Evolutionary conservation across 2,888 invertebrate genomes (phyloP), one percentile per base, ranked within the genome.

Genomic region (Hyposoter didymator): DNA sequence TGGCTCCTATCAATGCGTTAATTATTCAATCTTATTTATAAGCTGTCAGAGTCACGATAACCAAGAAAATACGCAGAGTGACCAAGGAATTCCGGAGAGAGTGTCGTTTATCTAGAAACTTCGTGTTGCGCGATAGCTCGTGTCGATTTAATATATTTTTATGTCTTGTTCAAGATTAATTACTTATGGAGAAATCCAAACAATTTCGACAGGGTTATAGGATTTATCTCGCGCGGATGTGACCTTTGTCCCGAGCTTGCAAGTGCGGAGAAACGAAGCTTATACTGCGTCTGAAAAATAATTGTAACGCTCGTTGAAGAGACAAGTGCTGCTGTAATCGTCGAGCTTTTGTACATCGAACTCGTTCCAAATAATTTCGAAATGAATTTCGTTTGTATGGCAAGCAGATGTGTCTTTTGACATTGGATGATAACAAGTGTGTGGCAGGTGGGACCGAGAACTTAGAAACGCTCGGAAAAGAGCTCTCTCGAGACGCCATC

Each of bases 21-120:
- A 85, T 85, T 78, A 70, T 64, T 85, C 74, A 75, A 85, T 19
- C 66, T 28, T 12, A 39, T 12, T 72, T 59, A 47, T 32, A 43
- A 67, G 32, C 22, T 69, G 28, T 22, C 64, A 32, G 35, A 73
- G 72, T 47, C 69, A 66, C 3, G 12, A 64, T 64, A 72, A 64
- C 47, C 64, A 43, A 52, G 43, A 52, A 66, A 78, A 72, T 67
- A 73, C 28, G 39, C 22, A 70, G n/a, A 52, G 19, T 39, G 43
- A 19, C 62, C 49, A 43, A 19, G 35, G 49, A 28, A 52, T 47
- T 47, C 52, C 19, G 49, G 12, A 22, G 59, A 70, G 43, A 62
- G 47, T 2, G 22, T 49, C 43, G 32, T 72, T 84, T 64, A 82
- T 79, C 82, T 62, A 19, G 4, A 49, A 43, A 52, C 39, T 59